These are phyloP conservation scores for Cataglyphis altisquamis DNA, from an alignment of 2,888 invertebrate genomes.

Conservation along the genomic window DNA sequence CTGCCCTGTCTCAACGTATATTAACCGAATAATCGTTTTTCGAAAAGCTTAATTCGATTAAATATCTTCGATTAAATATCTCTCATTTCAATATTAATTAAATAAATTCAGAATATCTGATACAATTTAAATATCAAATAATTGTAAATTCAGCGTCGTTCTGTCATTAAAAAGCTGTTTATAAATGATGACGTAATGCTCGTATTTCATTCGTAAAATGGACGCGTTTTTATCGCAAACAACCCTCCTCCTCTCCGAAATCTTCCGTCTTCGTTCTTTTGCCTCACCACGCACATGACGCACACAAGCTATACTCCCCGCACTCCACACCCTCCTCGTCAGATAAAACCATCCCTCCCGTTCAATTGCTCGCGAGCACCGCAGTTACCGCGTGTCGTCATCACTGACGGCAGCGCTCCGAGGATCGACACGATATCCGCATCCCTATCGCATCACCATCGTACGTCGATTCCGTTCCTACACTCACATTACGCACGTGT, in stretches of 20 bases:
- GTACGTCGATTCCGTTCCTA: constrained; percentile 23
- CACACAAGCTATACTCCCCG: constrained; percentile 21
- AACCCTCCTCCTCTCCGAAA: background rate
- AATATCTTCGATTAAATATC: background rate
- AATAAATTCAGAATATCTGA: background rate
- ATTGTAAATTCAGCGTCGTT: background rate
- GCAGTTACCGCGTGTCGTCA: constrained; percentile 31
- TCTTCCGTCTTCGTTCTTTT: background rate
- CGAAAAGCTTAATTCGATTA: background rate
- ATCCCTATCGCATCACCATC: constrained; percentile 44
- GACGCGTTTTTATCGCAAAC: constrained; percentile 30
- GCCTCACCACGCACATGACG: constrained; percentile 26
- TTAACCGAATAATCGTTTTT: background rate
- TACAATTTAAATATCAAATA: constrained; percentile 4
- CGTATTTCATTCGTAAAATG: constrained; percentile 14
- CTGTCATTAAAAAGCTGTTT: background rate
- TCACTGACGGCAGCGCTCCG: constrained; percentile 14
- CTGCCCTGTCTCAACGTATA: background rate
- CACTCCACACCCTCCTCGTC: background rate
- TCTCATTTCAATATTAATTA: background rate
- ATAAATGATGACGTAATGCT: background rate
- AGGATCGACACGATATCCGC: constrained; percentile 32
- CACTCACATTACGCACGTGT: constrained; percentile 46
- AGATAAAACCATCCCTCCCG: constrained; percentile 8
- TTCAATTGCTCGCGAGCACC: constrained; percentile 3